A percentile compares a stretch with the other conserved stretches of the same genome.
Evolutionary conservation across 1,140 invertebrate genomes (phyloP).

Genomic region (Drosophila carrolli): DNA sequence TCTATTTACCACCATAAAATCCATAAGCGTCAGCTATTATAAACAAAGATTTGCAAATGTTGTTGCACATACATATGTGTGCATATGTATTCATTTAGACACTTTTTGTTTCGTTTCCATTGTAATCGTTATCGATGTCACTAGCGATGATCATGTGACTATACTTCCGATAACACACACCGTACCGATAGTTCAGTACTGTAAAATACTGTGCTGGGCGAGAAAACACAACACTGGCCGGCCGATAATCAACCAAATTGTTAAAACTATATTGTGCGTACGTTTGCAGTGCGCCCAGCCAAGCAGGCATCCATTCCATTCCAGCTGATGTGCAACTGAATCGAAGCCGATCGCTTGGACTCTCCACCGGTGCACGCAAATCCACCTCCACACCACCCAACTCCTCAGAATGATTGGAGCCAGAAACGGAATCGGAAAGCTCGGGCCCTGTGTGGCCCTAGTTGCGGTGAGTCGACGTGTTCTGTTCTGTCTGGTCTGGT

Average conservation of each 20-base stretch:
- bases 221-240: conserved; percentile 28
- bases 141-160: conserved; percentile 3
- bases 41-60: conserved; percentile 79
- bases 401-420: conserved; percentile 50
- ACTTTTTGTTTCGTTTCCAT: conserved; percentile 33
- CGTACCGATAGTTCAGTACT: background rate
- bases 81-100: conserved; percentile 51
- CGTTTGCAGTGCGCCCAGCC: conserved; percentile 31
- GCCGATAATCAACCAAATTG: conserved; percentile 38
- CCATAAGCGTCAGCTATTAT: conserved; percentile 74
- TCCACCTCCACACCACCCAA: conserved; percentile 42
- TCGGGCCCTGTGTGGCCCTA: conserved; percentile 64
- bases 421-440: conserved; percentile 52
- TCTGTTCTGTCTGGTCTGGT: conserved; percentile 27
- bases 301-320: conserved; percentile 52
- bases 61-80: conserved; percentile 70
- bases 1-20: conserved; percentile 69
- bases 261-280: conserved; percentile 34
- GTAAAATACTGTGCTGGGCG: background rate
- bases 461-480: conserved; percentile 78
- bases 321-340: conserved; percentile 65
- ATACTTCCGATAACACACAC: background rate
- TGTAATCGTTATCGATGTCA: conserved; percentile 13
- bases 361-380: conserved; percentile 34
- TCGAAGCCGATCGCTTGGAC: conserved; percentile 38